These are phyloP conservation scores for Eumaeus atala DNA, from an alignment of 1,140 invertebrate genomes.

Conservation along the genomic window DNA sequence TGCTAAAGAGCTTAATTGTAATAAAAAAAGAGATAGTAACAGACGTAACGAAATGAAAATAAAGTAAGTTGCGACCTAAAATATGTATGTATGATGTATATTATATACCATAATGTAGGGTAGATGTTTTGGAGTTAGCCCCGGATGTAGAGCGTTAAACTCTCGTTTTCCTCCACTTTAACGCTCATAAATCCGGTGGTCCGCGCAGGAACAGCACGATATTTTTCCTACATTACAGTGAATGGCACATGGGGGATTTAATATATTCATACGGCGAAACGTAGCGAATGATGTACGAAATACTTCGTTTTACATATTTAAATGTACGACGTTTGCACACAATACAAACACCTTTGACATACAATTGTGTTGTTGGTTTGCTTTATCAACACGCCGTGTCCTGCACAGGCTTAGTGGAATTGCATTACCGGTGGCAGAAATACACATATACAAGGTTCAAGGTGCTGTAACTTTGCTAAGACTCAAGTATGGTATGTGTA, in stretches of 20 bases:
- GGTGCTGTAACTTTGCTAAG: too few relatives aligned
- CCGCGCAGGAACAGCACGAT: conserved; percentile 29
- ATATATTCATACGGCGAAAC: conserved; percentile 39
- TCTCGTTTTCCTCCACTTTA: conserved; percentile 27
- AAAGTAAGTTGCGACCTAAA: too few relatives aligned
- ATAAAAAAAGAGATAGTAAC: too few relatives aligned
- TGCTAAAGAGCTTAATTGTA: too few relatives aligned
- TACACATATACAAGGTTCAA: too few relatives aligned
- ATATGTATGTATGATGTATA: too few relatives aligned
- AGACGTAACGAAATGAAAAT: too few relatives aligned
- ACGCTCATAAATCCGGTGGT: conserved; percentile 28
- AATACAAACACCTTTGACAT: conserved; percentile 4
- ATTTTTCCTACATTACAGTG: conserved; percentile 40
- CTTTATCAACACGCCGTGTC: too few relatives aligned
- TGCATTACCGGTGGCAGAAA: too few relatives aligned
- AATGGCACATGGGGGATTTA: conserved; percentile 40
- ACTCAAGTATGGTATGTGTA: too few relatives aligned
- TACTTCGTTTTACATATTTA: conserved; percentile 8
- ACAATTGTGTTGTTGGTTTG: not conserved
- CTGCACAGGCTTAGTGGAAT: too few relatives aligned
- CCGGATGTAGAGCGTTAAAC: conserved; percentile 21
- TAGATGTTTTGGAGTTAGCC: not conserved
- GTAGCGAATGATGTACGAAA: conserved; percentile 23
- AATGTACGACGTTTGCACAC: conserved; percentile 11
- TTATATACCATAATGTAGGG: too few relatives aligned